Evolutionary conservation across 2,113 vertebrate species (phyloP).

Genomic region (Vulpes vulpes): DNA sequence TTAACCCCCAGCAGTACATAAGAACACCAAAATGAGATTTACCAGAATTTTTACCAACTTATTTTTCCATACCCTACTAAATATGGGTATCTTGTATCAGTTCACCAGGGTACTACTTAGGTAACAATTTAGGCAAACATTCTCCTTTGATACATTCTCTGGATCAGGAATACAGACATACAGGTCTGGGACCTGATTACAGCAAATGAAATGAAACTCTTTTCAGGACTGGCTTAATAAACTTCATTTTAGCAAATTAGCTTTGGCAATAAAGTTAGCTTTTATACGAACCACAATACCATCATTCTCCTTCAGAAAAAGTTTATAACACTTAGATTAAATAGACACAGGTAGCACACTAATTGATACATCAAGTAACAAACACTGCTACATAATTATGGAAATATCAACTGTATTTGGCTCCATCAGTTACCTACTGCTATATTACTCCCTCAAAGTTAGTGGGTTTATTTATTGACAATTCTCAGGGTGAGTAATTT

Average conservation of each 20-base stretch:
- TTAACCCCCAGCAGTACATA: neutral
- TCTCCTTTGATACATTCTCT: neutral
- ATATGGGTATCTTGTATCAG: neutral
- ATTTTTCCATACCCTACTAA: conserved; percentile 1
- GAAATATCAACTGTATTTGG: neutral
- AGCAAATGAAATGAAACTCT: neutral
- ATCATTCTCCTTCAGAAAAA: neutral
- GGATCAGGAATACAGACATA: neutral
- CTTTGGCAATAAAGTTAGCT: neutral
- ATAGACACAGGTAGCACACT: neutral
- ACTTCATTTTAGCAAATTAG: neutral
- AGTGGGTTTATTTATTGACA: neutral
- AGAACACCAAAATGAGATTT: neutral
- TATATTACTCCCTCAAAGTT: neutral
- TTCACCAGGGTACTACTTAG: neutral
- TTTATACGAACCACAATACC: neutral
- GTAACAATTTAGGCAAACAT: neutral
- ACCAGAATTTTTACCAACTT: conserved; percentile 26
- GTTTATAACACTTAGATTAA: neutral
- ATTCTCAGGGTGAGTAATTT: neutral
- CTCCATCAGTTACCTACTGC: neutral
- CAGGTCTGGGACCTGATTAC: neutral
- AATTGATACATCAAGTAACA: neutral
- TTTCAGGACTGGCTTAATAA: neutral
- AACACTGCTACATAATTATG: neutral